Base-by-base conservation (phyloP, 2,888 invertebrate genomes). In the Schrankia costaestrigalis region DNA sequence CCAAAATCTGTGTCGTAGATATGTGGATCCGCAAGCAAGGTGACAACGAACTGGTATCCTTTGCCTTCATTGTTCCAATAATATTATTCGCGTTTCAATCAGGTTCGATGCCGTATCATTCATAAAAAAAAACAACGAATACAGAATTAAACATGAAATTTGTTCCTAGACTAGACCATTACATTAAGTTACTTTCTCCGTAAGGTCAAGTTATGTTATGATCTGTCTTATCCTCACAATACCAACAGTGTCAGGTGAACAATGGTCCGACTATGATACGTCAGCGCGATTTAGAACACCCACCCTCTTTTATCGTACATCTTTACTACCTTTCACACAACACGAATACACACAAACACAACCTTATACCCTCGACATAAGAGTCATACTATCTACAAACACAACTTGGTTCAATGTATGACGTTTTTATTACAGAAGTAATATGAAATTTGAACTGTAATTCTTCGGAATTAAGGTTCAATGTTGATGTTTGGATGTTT, bases 231-330 rank as follows among this genome's bases (percentile, higher is more conserved):
- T 81, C 82, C 78, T 43, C 56, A 41, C 51, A 59, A 63, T 47
- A 47, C 60, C 47, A 63, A 68, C 71, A 52, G 60, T 65, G 70
- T 81, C 84, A 84, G 84, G 84, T 84, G 77, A 82, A 70, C 55
- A 71, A 72, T 74, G 76, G 75, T 79, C 74, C 74, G 54, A 68
- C 70, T 72, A 75, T 79, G 77, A 78, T 78, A 78, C 78, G 84
- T 84, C 84, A 84, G 84, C 83, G 66, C 73, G 76, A 82, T 82
- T 82, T 69, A 64, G 71, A 81, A 82, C 78, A 73, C 74, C 81
- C 78, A 73, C 78, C 83, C 54, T 48, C 74, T 81, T 79, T 80
- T 80, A 79, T 79, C 78, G 76, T 61, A 44, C 31, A 49, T 25
- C 27, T 32, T 21, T 8, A 24, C 51, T 35, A 40, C 18, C 3